Evolutionary conservation across 2,797 vertebrate genomes (phyloP).

Genomic region (Oryzias sinensis): DNA sequence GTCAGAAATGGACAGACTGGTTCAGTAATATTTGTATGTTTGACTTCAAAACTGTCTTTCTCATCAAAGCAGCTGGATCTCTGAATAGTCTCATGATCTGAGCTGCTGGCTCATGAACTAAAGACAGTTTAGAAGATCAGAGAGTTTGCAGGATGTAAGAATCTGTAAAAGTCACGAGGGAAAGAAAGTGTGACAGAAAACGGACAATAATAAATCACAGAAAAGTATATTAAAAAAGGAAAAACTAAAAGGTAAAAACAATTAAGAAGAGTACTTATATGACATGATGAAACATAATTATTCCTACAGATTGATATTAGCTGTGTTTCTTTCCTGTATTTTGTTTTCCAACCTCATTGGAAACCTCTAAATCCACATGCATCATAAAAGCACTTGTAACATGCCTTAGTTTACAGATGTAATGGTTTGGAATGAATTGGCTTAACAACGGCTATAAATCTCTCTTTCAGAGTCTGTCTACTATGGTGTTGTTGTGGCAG

Average conservation of each 20-base stretch:
- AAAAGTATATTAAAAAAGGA: too few species aligned
- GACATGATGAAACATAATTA: too few species aligned
- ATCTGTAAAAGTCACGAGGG: constrained; percentile 3
- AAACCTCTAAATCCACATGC: constrained; percentile 8
- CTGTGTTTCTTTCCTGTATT: background rate
- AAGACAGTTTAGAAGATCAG: constrained; percentile 21
- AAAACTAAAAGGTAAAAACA: too few species aligned
- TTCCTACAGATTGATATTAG: background rate
- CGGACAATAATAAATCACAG: too few species aligned
- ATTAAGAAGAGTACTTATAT: too few species aligned
- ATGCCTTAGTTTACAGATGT: constrained; percentile 45
- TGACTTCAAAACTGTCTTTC: background rate
- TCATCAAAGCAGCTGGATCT: constrained; percentile 12
- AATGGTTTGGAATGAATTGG: constrained; percentile 66
- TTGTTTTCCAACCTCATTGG: too few species aligned
- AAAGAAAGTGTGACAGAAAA: constrained; percentile 5
- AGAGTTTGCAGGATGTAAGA: constrained; percentile 28
- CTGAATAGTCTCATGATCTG: constrained; percentile 13
- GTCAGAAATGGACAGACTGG: constrained; percentile 16
- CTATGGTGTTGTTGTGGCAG: constrained; percentile 26
- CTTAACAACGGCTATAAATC: constrained; percentile 56
- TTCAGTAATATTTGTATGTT: background rate
- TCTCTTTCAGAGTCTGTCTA: constrained; percentile 32
- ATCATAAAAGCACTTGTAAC: constrained; percentile 28
- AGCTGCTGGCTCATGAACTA: constrained; percentile 22